phyloP scores from a whole-genome alignment of 2,888 invertebrate genomes.

The Chalcosyrphus nemorum region DNA sequence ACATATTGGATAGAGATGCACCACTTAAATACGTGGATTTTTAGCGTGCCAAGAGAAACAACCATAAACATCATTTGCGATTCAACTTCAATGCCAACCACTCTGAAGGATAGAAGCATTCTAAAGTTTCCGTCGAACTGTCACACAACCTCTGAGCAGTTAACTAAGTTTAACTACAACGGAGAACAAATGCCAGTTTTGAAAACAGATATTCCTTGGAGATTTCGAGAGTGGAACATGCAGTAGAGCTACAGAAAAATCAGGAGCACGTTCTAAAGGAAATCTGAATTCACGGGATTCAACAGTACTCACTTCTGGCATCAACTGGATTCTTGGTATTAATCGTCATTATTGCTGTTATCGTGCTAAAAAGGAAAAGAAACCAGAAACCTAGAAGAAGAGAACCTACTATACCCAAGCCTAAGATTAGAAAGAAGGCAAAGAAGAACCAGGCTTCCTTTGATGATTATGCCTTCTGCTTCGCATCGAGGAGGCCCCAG shows the following conservation, averaged over 20 bases:
- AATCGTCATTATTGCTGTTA: not conserved
- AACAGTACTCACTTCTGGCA: slow-evolving; percentile 3
- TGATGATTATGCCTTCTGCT: no score
- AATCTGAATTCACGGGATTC: not conserved
- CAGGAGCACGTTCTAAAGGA: slow-evolving; percentile 1
- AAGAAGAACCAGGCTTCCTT: not conserved
- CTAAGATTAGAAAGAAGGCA: not conserved
- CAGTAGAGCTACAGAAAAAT: not conserved
- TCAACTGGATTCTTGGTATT: not conserved
- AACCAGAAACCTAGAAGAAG: no score
- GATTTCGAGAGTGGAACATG: not conserved
- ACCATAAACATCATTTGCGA: no score
- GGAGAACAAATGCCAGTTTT: not conserved
- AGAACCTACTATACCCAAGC: not conserved
- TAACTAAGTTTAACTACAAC: not conserved
- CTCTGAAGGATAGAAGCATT: no score
- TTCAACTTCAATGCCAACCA: no score
- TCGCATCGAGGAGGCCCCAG: no score
- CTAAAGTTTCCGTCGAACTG: no score
- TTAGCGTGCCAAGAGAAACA: no score
- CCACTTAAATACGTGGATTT: no score
- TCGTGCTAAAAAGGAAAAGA: not conserved
- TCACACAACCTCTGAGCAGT: not conserved
- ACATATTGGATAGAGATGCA: no score
- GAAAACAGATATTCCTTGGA: not conserved